phyloP scores from a whole-genome alignment of 2,888 invertebrate species.

The Cheilosia variabilis region DNA sequence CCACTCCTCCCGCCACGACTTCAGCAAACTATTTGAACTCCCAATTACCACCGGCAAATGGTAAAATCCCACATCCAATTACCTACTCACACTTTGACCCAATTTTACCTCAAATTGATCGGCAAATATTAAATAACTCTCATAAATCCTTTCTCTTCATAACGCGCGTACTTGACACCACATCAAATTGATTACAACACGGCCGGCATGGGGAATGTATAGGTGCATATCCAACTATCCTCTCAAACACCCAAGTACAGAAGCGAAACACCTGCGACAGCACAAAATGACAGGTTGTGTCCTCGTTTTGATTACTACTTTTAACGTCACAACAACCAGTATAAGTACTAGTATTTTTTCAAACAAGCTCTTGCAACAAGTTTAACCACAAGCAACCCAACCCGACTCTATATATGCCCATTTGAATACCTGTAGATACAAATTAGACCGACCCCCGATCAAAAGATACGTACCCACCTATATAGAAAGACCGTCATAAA shows the following conservation, averaged over 20 bases:
- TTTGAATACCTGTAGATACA: slow-evolving; percentile 57
- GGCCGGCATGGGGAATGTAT: slow-evolving; percentile 21
- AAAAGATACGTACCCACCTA: slow-evolving; percentile 4
- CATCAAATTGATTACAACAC: slow-evolving; percentile 33
- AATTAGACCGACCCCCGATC: slow-evolving; percentile 64
- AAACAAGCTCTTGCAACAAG: slow-evolving; percentile 73
- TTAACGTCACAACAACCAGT: slow-evolving; percentile 55
- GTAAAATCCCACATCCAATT: no score
- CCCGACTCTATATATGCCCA: slow-evolving; percentile 10
- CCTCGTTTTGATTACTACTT: slow-evolving; percentile 50
- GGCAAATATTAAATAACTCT: not conserved
- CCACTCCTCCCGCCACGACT: no score
- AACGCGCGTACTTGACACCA: slow-evolving; percentile 14
- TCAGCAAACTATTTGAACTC: no score
- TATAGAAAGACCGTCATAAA: slow-evolving; percentile 60
- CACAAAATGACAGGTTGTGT: slow-evolving; percentile 70
- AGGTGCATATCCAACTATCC: not conserved
- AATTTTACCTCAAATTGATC: not conserved
- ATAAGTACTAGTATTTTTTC: slow-evolving; percentile 59
- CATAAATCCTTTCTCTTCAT: slow-evolving; percentile 32
- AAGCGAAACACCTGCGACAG: slow-evolving; percentile 64
- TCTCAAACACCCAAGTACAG: slow-evolving; percentile 33
- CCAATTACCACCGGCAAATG: no score
- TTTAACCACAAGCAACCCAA: slow-evolving; percentile 71
- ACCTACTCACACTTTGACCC: not conserved